Percentiles rank a stretch among this genome's conserved stretches.
phyloP scores from a whole-genome alignment of 2,888 invertebrate genomes.

The Lottia scabra region DNA sequence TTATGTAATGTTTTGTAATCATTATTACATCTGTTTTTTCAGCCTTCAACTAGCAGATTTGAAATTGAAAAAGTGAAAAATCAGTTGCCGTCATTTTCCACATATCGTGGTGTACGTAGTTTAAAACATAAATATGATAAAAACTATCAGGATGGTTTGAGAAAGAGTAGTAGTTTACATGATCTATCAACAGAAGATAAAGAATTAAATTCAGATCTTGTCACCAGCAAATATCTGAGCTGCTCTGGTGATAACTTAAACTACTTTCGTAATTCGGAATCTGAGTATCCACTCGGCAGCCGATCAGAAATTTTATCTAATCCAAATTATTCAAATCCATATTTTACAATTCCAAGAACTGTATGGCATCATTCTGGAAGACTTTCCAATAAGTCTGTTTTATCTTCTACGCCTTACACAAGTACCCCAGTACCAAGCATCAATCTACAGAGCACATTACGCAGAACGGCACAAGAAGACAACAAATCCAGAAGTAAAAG shows the following conservation, averaged over 20 bases:
- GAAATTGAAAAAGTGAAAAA: slow-evolving; percentile 49
- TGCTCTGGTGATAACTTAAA: slow-evolving; percentile 59
- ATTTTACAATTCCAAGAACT: slow-evolving; percentile 42
- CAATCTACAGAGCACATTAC: slow-evolving; percentile 20
- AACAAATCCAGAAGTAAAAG: slow-evolving; percentile 27
- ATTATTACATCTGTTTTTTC: background rate
- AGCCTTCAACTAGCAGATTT: slow-evolving; percentile 28
- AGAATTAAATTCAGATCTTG: slow-evolving; percentile 37
- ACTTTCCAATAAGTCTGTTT: slow-evolving; percentile 25
- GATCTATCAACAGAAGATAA: slow-evolving; percentile 52
- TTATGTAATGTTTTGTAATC: too few relatives aligned
- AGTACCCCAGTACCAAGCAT: slow-evolving; percentile 22
- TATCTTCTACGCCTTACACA: slow-evolving; percentile 20
- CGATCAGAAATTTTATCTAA: slow-evolving; percentile 35
- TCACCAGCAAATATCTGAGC: slow-evolving; percentile 52
- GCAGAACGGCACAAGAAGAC: slow-evolving; percentile 47
- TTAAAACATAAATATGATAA: slow-evolving; percentile 65
- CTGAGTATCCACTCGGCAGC: slow-evolving; percentile 21
- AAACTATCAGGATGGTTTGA: slow-evolving; percentile 59
- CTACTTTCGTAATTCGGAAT: slow-evolving; percentile 23
- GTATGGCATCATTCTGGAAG: slow-evolving; percentile 33
- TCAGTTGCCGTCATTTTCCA: slow-evolving; percentile 44
- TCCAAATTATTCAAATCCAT: slow-evolving; percentile 42
- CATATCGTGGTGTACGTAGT: slow-evolving; percentile 63
- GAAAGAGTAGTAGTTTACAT: slow-evolving; percentile 65